Evolutionary conservation across 2,113 vertebrate species (phyloP).

Genomic region (Lophura nycthemera): DNA sequence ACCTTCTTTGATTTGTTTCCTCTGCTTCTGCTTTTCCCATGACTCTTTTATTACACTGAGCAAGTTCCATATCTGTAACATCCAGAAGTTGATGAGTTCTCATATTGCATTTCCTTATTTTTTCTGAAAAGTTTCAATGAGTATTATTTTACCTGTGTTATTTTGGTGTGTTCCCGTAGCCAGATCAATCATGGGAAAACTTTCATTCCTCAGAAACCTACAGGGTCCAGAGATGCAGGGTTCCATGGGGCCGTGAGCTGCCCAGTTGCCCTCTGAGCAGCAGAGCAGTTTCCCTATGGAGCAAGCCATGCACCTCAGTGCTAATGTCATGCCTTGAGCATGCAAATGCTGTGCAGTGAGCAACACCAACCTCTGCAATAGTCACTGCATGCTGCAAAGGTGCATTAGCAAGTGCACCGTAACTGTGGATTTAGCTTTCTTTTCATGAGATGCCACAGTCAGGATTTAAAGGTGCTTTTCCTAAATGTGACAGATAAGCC

Average conservation of each 20-base stretch:
- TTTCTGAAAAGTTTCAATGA: constrained; percentile 38
- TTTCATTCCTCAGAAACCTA: not conserved
- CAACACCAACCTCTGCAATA: not conserved
- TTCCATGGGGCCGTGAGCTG: not conserved
- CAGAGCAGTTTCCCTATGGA: not conserved
- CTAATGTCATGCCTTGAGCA: not conserved
- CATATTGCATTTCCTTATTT: constrained; percentile 63
- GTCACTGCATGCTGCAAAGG: not conserved
- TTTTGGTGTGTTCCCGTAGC: constrained; percentile 42
- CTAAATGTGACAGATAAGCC: constrained; percentile 16
- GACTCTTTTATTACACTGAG: constrained; percentile 69
- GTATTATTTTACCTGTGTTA: constrained; percentile 65
- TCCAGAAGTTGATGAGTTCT: constrained; percentile 52
- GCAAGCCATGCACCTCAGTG: accelerated
- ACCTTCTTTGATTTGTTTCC: constrained; percentile 57
- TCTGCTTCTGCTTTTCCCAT: constrained; percentile 64
- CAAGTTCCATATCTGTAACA: constrained; percentile 45
- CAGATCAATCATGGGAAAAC: constrained; percentile 56
- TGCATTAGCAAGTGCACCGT: not conserved
- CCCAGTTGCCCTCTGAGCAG: not conserved
- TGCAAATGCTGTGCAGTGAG: not conserved
- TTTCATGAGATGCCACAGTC: constrained; percentile 10
- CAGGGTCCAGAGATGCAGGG: accelerated
- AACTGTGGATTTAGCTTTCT: not conserved
- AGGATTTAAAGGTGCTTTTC: constrained; percentile 37